Evolutionary conservation across 2,113 vertebrate species (phyloP), one percentile per base, ranked within the genome.

Genomic region (Notiomystis cincta): DNA sequence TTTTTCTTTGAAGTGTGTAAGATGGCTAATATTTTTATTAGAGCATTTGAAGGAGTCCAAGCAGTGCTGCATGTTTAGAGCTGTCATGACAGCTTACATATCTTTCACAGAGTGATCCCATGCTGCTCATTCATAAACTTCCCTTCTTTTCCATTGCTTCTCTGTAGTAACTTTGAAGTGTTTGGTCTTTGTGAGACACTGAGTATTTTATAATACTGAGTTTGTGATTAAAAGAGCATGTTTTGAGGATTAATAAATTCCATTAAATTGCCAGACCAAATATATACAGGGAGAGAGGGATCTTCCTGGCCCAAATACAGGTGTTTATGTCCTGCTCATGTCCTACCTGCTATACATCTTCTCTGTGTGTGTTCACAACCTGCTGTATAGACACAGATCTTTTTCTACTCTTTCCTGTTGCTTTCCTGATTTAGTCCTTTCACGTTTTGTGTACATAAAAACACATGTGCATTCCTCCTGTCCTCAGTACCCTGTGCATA

Each of bases 371-470:
- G 22, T 75, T 94, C 35, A 37, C 23, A 33, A 17, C 17, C 17
- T 0, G 0, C 24, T 65, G 8, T 35, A 22, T 31, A 48, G 53
- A 73, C 61, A 40, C 10, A 42, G 45, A 21, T 56, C 9, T 78
- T 62, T 53, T 53, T 24, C 37, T 87, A 0, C 50, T 84, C 31
- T 40, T 82, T 48, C 9, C 35, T 80, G 50, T 58, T 20, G 27
- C 45, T 91, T 67, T 84, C 42, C n/a, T 60, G 19, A 6, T 72
- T 65, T 53, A 50, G 64, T 81, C 15, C 15, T 83, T 73, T 61
- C 0, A 0, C 60, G 30, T 42, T 66, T 22, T 73, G 35, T 53
- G 8, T 38, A 6, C 14, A 11, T 33, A 58, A 37, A 90, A 44
- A 33, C 31, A 17, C 2, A 0, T 21, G 23, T 77, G 37, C 37